phyloP scores from a whole-genome alignment of 1,140 invertebrate species.

The Sarcophaga peregrina region DNA sequence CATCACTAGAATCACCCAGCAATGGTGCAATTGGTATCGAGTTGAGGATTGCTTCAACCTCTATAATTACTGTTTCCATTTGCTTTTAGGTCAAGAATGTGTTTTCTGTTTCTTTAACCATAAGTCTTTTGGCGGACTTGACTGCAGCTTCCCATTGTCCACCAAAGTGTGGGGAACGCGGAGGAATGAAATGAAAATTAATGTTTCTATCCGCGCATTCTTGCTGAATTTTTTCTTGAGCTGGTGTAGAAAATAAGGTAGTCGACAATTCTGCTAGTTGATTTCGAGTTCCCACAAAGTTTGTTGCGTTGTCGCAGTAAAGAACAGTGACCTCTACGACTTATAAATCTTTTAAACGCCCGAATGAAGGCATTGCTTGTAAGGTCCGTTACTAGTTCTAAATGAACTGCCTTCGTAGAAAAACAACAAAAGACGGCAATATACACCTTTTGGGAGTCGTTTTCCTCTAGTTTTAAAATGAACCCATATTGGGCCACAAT shows the following conservation, averaged over 20 bases:
- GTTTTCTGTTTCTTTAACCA: constrained; percentile 7
- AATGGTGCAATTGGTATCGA: constrained; percentile 45
- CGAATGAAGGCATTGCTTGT: constrained; percentile 53
- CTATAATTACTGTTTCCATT: constrained; percentile 1
- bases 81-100: constrained; percentile 37
- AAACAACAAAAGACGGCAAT: constrained; percentile 53
- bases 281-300: constrained; percentile 53
- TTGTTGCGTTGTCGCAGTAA: constrained; percentile 59
- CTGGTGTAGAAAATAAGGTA: too few relatives aligned
- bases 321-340: constrained; percentile 53
- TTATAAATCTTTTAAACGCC: constrained; percentile 51
- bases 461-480: constrained; percentile 42
- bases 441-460: constrained; percentile 49
- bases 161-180: constrained; percentile 57
- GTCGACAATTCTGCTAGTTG: constrained; percentile 42
- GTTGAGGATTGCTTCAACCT: constrained; percentile 52
- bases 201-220: neutral
- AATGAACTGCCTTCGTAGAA: constrained; percentile 52
- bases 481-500: constrained; percentile 42
- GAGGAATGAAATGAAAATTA: constrained; percentile 49
- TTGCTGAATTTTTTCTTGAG: too few relatives aligned
- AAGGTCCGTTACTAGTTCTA: constrained; percentile 51
- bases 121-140: constrained; percentile 51
- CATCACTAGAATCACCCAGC: constrained; percentile 47
- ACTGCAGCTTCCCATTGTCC: constrained; percentile 63